These are phyloP conservation scores for Gymnoscelis rufifasciata DNA, from an alignment of 2,888 invertebrate species.

Conservation along the genomic window DNA sequence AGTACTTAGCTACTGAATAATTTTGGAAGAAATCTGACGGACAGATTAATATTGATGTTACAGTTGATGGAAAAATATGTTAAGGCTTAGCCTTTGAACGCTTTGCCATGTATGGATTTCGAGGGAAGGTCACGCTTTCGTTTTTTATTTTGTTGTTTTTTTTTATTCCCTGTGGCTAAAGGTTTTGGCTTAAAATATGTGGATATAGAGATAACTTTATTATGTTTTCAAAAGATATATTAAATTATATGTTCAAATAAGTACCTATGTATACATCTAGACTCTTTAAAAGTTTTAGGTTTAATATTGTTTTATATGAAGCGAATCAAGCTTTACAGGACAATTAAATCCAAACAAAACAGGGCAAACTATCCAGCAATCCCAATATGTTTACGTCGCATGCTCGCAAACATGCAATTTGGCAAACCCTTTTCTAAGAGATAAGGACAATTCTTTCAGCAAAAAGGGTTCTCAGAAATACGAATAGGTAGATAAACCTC, in stretches of 20 bases:
- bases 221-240: no score
- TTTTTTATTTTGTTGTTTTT: no score
- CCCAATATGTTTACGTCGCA: conserved; percentile 14
- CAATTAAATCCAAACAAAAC: not conserved
- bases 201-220: no score
- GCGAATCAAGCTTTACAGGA: no score
- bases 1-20: conserved; percentile 6
- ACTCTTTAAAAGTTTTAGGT: no score
- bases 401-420: conserved; percentile 21
- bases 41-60: conserved; percentile 3
- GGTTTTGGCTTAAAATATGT: no score
- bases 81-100: conserved; percentile 1
- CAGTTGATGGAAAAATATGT: conserved; percentile 2
- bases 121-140: not conserved
- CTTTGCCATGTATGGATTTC: not conserved
- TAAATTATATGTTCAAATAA: no score
- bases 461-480: conserved; percentile 16
- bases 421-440: conserved; percentile 13
- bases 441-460: conserved; percentile 15
- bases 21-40: conserved; percentile 5
- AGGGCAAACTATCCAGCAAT: not conserved
- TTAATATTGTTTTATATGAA: no score
- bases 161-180: no score
- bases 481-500: conserved; percentile 10
- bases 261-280: no score